These are phyloP conservation scores for Hycleus cichorii DNA, from an alignment of 1,140 invertebrate genomes.

Conservation along the genomic window DNA sequence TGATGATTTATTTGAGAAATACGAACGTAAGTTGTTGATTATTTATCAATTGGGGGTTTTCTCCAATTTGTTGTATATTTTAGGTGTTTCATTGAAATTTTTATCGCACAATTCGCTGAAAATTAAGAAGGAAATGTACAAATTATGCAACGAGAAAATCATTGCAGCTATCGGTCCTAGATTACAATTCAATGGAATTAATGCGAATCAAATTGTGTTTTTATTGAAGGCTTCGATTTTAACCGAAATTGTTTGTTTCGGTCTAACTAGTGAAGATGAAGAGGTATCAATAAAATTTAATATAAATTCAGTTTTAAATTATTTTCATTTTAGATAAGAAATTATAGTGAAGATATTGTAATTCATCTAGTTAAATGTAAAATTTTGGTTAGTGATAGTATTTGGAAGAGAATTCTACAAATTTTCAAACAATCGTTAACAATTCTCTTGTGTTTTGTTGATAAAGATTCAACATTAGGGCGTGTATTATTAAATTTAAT, in stretches of 20 bases:
- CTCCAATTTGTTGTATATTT: conserved; percentile 21
- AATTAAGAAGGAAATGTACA: conserved; percentile 40
- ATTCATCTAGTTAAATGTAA: conserved; percentile 54
- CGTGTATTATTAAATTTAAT: conserved; percentile 53
- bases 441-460: conserved; percentile 43
- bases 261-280: conserved; percentile 40
- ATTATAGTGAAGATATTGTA: conserved; percentile 52
- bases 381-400: conserved; percentile 48
- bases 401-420: conserved; percentile 52
- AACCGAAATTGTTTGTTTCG: conserved; percentile 57
- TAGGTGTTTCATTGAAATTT: conserved; percentile 41
- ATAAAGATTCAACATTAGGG: conserved; percentile 43
- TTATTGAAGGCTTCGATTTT: conserved; percentile 49
- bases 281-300: no score
- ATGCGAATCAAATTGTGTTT: conserved; percentile 43
- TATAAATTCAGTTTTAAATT: background rate
- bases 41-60: no score
- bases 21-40: conserved; percentile 13
- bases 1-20: conserved; percentile 33
- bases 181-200: conserved; percentile 33
- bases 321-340: conserved; percentile 43
- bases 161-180: conserved; percentile 40
- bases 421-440: conserved; percentile 50
- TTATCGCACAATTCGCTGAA: conserved; percentile 43
- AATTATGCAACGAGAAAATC: conserved; percentile 40